phyloP scores from a whole-genome alignment of 2,888 invertebrate species.

The Caenorhabditis sp. region DNA sequence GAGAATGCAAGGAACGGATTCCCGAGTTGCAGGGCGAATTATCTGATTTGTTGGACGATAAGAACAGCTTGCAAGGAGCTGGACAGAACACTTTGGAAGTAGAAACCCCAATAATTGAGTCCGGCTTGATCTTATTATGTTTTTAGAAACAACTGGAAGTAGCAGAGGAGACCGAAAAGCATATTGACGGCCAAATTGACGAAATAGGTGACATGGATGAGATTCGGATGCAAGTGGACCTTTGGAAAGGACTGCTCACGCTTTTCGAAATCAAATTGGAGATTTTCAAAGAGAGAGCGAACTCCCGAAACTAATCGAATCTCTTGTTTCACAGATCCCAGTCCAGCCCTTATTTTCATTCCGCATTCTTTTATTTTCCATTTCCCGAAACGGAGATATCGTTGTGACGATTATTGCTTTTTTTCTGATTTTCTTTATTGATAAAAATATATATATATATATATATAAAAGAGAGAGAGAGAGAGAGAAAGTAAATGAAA shows the following conservation, averaged over 20 bases:
- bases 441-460: conserved; percentile 5
- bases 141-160: conserved; percentile 16
- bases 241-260: conserved; percentile 26
- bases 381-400: neutral
- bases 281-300: conserved; percentile 22
- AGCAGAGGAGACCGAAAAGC: conserved; percentile 9
- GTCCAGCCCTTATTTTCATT: neutral
- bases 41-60: conserved; percentile 14
- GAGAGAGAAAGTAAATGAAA: conserved; percentile 8
- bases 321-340: neutral
- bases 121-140: neutral
- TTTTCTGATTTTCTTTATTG: conserved; percentile 7
- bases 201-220: conserved; percentile 27
- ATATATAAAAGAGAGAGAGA: neutral
- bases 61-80: conserved; percentile 20
- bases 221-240: conserved; percentile 22
- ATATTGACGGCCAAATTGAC: conserved; percentile 6
- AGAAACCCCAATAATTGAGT: neutral
- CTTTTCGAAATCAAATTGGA: conserved; percentile 41
- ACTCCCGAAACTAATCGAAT: conserved; percentile 3
- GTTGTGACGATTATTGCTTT: neutral
- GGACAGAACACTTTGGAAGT: conserved; percentile 7
- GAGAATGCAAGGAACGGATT: conserved; percentile 16
- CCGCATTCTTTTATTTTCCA: neutral
- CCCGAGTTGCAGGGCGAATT: conserved; percentile 21